Percentiles rank a stretch among this genome's conserved stretches.
Evolutionary conservation across 1,140 invertebrate species (phyloP).

Genomic region (Pteromalus puparum): DNA sequence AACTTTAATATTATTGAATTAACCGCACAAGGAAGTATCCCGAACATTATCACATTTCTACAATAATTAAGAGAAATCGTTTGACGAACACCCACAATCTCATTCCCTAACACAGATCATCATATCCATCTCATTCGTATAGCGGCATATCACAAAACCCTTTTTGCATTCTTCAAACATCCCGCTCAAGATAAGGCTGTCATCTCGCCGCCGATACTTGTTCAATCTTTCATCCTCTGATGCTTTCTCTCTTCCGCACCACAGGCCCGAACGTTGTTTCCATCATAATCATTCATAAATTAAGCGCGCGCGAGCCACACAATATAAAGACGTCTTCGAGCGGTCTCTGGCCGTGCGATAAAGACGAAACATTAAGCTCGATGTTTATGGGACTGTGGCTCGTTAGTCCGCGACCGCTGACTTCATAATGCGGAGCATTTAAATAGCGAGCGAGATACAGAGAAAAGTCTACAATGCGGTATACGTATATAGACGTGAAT

Average conservation of each 20-base stretch:
- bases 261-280: conserved; percentile 22
- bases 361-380: conserved; percentile 36
- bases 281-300: conserved; percentile 42
- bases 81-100: neutral
- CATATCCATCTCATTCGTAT: neutral
- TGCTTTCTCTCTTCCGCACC: neutral
- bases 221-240: conserved; percentile 18
- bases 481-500: neutral
- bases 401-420: conserved; percentile 23
- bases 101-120: neutral
- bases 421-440: conserved; percentile 36
- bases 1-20: no score
- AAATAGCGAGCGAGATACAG: neutral
- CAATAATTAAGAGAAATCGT: neutral
- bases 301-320: neutral
- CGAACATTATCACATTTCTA: no score
- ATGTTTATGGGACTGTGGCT: conserved; percentile 38
- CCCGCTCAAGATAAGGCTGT: conserved; percentile 1
- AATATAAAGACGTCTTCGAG: conserved; percentile 44
- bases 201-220: neutral
- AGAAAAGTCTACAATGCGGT: neutral
- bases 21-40: no score
- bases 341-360: neutral
- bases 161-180: conserved; percentile 22
- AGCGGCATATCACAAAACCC: conserved; percentile 15